phyloP scores from a whole-genome alignment of 2,113 vertebrate species.

The Numenius arquata region DNA sequence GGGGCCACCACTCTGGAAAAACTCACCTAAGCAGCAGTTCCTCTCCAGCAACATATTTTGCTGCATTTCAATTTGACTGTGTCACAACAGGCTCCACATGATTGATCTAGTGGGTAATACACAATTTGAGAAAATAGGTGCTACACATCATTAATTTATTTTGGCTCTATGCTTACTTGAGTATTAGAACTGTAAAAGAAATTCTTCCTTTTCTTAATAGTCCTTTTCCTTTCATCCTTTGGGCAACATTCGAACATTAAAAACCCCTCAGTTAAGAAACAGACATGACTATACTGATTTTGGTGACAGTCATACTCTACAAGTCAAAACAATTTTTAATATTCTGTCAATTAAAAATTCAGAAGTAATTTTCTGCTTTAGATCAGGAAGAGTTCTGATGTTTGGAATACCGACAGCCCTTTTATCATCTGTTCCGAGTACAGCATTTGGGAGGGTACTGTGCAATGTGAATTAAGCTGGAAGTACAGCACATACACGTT shows the following conservation, averaged over 20 bases:
- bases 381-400: neutral
- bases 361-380: constrained; percentile 3
- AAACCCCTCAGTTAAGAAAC: neutral
- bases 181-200: neutral
- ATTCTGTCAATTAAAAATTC: neutral
- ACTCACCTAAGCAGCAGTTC: neutral
- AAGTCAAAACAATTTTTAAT: neutral
- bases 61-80: neutral
- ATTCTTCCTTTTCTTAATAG: neutral
- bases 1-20: neutral
- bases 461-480: neutral
- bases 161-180: neutral
- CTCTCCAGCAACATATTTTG: neutral
- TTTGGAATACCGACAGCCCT: neutral
- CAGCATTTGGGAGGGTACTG: neutral
- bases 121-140: neutral
- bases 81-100: neutral
- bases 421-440: neutral
- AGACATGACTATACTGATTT: neutral
- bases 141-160: neutral
- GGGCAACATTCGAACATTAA: neutral
- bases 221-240: neutral
- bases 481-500: neutral
- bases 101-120: neutral
- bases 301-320: neutral